Conservation (phyloP, 1,140 invertebrate species). For the Sitobion miscanthi region DNA sequence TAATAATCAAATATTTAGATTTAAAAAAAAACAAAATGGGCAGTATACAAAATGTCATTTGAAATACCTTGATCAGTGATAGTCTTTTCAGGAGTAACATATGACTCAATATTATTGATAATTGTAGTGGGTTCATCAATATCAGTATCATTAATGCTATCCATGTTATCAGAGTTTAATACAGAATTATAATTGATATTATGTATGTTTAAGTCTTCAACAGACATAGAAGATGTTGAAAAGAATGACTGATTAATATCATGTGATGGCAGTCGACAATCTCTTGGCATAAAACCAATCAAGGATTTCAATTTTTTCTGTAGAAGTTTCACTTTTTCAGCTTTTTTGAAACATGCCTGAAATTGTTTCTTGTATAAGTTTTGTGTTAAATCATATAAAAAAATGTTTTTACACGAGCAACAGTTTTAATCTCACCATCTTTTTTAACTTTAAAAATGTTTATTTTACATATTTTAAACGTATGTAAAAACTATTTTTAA, state of each 20-base stretch:
- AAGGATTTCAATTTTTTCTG: conserved; percentile 84
- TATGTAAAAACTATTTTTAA: no score
- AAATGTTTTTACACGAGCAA: conserved; percentile 67
- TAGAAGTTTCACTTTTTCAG: conserved; percentile 80
- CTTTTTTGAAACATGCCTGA: conserved; percentile 92
- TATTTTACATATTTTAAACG: no score
- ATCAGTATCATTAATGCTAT: background rate
- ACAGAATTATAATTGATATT: background rate
- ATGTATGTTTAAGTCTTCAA: conserved; percentile 61
- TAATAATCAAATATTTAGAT: background rate
- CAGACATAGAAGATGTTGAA: conserved; percentile 72
- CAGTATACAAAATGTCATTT: background rate
- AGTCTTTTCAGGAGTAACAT: background rate
- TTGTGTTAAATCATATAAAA: background rate
- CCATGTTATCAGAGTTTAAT: background rate
- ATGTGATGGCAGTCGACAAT: conserved; percentile 75
- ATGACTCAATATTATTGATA: background rate
- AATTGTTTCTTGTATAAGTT: conserved; percentile 48
- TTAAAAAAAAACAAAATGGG: background rate
- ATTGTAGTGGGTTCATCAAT: background rate
- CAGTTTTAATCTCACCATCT: conserved; percentile 88
- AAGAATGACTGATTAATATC: conserved; percentile 83
- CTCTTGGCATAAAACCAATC: conserved; percentile 69
- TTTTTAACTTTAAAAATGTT: conserved; percentile 63
- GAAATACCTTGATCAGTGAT: conserved; percentile 35